A percentile compares a stretch with the other conserved stretches of the same genome.
Evolutionary conservation across 2,888 invertebrate species (phyloP).

Genomic region (Asteroscopus sphinx): DNA sequence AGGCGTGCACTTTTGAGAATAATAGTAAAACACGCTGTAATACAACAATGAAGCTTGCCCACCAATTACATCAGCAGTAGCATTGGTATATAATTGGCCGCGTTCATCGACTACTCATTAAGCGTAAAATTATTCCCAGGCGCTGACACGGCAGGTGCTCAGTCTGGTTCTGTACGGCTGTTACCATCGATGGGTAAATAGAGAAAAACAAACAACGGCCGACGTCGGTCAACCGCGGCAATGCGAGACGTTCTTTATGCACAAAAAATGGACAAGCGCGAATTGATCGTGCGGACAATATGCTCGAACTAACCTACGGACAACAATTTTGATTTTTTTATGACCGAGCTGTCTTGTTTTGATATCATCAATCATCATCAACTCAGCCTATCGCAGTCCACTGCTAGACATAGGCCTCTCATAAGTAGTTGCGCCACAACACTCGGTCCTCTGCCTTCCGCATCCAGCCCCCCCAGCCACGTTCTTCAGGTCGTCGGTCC

Average conservation of each 20-base stretch:
- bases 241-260: slow-evolving; percentile 46
- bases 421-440: too few species aligned
- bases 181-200: slow-evolving; percentile 64
- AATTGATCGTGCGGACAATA: slow-evolving; percentile 28
- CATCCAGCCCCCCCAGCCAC: too few species aligned
- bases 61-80: slow-evolving; percentile 67
- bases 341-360: not conserved
- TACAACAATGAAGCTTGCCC: slow-evolving; percentile 35
- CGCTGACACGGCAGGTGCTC: slow-evolving; percentile 73
- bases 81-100: slow-evolving; percentile 69
- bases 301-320: slow-evolving; percentile 1
- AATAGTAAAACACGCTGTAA: slow-evolving; percentile 32
- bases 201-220: slow-evolving; percentile 61
- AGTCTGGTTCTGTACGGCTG: slow-evolving; percentile 62
- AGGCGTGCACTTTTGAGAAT: slow-evolving; percentile 15
- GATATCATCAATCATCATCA: not conserved
- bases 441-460: too few species aligned
- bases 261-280: slow-evolving; percentile 55
- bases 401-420: too few species aligned
- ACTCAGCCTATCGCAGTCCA: too few species aligned
- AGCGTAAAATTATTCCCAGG: slow-evolving; percentile 74
- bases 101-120: slow-evolving; percentile 67
- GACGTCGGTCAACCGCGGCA: slow-evolving; percentile 56
- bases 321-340: slow-evolving; percentile 1
- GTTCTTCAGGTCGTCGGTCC: too few species aligned